Conservation (phyloP, 2,797 vertebrate genomes). For the Chrysolophus pictus region DNA sequence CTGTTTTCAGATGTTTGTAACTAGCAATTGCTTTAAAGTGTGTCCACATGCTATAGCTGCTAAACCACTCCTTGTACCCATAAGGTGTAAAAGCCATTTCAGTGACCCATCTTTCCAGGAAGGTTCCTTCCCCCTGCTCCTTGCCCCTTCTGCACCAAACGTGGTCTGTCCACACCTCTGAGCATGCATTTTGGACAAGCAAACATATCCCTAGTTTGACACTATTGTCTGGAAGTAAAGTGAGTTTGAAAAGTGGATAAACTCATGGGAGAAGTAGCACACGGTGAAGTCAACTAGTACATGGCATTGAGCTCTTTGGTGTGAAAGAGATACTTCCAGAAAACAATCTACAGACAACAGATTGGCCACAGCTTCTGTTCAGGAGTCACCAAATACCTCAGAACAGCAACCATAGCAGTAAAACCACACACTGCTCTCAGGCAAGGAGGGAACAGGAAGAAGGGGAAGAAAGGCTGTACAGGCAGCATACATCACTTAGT, state of each 20-base stretch:
- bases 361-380: not conserved
- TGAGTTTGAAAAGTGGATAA: not conserved
- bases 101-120: not conserved
- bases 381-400: not conserved
- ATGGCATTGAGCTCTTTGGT: not conserved
- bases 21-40: slow-evolving; percentile 20
- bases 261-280: not conserved
- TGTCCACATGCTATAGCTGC: not conserved
- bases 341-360: not conserved
- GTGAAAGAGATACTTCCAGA: not conserved
- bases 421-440: not conserved
- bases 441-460: not conserved
- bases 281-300: not conserved
- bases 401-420: not conserved
- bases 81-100: not conserved
- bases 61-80: not conserved
- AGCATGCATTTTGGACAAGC: not conserved
- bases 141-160: not conserved
- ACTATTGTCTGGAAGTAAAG: not conserved
- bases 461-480: not conserved
- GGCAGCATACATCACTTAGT: not conserved
- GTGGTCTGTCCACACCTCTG: accelerated
- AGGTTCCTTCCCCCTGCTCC: not conserved
- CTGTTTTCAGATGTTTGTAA: slow-evolving; percentile 70
- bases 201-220: not conserved